Evolutionary conservation across 2,113 vertebrate species (phyloP).

Genomic region (Heteronetta atricapilla): DNA sequence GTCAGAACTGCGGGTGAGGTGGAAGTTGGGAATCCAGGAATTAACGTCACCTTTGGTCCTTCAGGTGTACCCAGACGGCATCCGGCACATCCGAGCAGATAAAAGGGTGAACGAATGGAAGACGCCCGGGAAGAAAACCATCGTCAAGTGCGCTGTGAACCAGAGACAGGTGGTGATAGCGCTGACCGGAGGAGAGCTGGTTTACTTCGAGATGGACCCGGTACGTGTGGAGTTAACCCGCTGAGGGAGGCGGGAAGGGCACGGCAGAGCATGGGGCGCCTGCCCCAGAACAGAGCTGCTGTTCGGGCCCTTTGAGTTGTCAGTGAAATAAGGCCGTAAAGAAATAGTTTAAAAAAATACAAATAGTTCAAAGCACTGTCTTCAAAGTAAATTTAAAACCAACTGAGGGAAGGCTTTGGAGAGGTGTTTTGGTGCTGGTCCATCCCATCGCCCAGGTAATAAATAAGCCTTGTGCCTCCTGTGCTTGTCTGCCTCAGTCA

Average conservation of each 20-base stretch:
- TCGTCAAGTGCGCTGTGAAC: constrained; percentile 97
- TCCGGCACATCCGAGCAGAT: constrained; percentile 95
- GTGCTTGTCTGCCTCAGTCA: constrained; percentile 76
- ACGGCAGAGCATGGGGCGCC: background rate
- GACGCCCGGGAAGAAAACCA: constrained; percentile 96
- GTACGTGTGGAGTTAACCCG: constrained; percentile 75
- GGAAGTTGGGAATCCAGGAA: background rate
- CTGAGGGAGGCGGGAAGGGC: background rate
- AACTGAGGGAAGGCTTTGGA: background rate
- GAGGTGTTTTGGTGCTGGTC: background rate
- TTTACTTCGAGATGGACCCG: constrained; percentile 99
- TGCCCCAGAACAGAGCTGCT: background rate
- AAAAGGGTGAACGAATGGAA: constrained; percentile 99
- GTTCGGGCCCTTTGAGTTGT: background rate
- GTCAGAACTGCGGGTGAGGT: background rate
- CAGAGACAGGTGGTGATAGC: constrained; percentile 99
- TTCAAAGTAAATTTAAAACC: background rate
- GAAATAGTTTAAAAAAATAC: background rate
- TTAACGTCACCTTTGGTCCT: background rate
- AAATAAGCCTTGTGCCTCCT: background rate
- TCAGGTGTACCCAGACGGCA: constrained; percentile 97
- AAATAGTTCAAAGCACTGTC: background rate
- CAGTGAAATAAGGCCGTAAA: background rate
- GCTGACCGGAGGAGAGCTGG: constrained; percentile 94
- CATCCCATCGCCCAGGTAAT: background rate